These are phyloP conservation scores for Drosophila cognata DNA, from an alignment of 2,888 invertebrate genomes.

Conservation along the genomic window DNA sequence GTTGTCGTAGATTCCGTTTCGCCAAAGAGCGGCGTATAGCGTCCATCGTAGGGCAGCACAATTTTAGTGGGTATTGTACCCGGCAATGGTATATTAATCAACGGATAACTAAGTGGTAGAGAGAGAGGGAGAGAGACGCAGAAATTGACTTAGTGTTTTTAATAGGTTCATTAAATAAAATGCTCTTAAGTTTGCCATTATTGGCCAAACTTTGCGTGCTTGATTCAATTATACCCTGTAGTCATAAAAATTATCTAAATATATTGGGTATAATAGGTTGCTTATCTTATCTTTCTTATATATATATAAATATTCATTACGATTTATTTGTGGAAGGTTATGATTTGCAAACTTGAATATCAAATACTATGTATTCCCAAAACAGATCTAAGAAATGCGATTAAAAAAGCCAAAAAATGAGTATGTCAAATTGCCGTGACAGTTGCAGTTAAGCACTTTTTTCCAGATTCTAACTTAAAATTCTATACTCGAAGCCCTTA, in stretches of 20 bases:
- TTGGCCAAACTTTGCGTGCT: constrained; percentile 9
- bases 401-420: not conserved
- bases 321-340: no score
- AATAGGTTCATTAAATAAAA: constrained; percentile 19
- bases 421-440: no score
- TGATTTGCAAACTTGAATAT: no score
- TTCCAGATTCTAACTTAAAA: not conserved
- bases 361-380: no score
- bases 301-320: no score
- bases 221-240: constrained; percentile 5
- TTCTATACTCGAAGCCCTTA: no score
- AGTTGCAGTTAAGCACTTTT: no score
- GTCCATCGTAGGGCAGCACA: constrained; percentile 86
- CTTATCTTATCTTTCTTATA: no score
- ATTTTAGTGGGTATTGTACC: constrained; percentile 94
- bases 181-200: constrained; percentile 11
- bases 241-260: not conserved
- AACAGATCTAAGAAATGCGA: not conserved
- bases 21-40: constrained; percentile 75
- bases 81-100: constrained; percentile 94
- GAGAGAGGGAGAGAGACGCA: not conserved
- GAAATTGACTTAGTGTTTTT: constrained; percentile 3
- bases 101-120: constrained; percentile 89
- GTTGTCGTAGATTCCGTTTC: constrained; percentile 25
- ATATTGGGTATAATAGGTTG: not conserved